Percentiles rank a stretch among this genome's conserved stretches.
These are phyloP conservation scores for Pseudocheirus occidentalis DNA, from an alignment of 2,797 vertebrate genomes.

Conservation along the genomic window DNA sequence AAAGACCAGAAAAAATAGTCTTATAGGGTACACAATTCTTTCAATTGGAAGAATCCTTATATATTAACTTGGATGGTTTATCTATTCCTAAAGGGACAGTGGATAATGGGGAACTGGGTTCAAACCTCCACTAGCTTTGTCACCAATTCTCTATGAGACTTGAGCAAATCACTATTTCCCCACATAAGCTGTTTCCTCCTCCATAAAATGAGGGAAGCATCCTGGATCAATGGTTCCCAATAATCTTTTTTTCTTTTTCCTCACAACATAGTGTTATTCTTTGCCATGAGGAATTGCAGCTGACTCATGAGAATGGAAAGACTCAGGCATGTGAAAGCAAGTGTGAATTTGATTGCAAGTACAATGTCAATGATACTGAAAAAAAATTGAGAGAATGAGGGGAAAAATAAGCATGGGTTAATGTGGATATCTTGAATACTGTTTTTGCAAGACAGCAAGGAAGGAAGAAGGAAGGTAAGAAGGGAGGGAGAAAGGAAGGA, in stretches of 20 bases:
- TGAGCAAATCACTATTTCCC: not conserved
- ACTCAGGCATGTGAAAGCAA: no score
- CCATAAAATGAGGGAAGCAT: not conserved
- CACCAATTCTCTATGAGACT: not conserved
- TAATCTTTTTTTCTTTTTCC: not conserved
- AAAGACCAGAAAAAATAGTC: not conserved
- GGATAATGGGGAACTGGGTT: not conserved
- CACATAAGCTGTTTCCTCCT: not conserved
- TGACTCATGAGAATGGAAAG: no score
- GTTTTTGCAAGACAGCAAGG: no score
- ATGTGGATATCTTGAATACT: no score
- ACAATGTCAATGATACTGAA: no score
- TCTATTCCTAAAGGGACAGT: not conserved
- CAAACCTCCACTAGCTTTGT: not conserved
- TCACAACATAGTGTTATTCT: not conserved
- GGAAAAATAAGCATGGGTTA: no score
- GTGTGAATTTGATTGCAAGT: no score
- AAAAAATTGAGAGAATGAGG: no score
- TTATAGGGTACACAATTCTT: not conserved
- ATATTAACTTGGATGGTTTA: not conserved
- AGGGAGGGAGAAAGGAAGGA: no score
- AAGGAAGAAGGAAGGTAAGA: no score
- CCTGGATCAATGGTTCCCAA: not conserved
- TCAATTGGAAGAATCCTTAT: not conserved
- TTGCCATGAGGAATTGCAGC: no score